These are phyloP conservation scores for Chrysolina haemoptera DNA, from an alignment of 2,888 invertebrate genomes.

Conservation along the genomic window DNA sequence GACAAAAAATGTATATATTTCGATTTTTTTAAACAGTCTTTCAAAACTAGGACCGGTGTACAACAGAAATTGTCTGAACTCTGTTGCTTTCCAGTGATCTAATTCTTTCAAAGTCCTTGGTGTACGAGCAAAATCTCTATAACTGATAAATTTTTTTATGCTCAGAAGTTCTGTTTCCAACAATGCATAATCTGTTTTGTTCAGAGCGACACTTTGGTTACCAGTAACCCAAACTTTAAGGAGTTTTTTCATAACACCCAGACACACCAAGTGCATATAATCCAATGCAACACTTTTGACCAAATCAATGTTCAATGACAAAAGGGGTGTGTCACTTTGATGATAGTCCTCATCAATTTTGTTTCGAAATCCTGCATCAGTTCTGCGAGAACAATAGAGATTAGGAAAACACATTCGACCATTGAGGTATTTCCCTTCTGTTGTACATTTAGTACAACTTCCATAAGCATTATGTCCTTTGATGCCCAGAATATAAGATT, in stretches of 20 bases:
- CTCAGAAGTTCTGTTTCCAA: slow-evolving; percentile 1
- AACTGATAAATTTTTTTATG: background rate
- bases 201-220: background rate
- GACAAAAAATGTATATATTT: slow-evolving; percentile 1
- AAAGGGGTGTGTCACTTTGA: slow-evolving; percentile 11
- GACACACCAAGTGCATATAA: slow-evolving; percentile 6
- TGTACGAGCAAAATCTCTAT: background rate
- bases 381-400: background rate
- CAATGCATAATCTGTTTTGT: background rate
- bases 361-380: slow-evolving; percentile 6
- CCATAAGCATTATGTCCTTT: background rate
- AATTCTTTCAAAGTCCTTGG: slow-evolving; percentile 1
- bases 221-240: background rate
- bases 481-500: background rate
- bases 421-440: background rate
- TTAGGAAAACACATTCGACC: slow-evolving; percentile 7
- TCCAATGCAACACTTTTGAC: slow-evolving; percentile 1
- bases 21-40: slow-evolving; percentile 2
- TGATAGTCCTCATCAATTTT: slow-evolving; percentile 6
- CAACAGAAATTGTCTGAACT: background rate
- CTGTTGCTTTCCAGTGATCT: slow-evolving; percentile 11
- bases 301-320: slow-evolving; percentile 2
- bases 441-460: slow-evolving; percentile 7
- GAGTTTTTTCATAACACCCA: background rate
- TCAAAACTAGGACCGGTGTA: background rate